phyloP scores from a whole-genome alignment of 2,797 vertebrate species.

The Petrocephalus sullivani region DNA sequence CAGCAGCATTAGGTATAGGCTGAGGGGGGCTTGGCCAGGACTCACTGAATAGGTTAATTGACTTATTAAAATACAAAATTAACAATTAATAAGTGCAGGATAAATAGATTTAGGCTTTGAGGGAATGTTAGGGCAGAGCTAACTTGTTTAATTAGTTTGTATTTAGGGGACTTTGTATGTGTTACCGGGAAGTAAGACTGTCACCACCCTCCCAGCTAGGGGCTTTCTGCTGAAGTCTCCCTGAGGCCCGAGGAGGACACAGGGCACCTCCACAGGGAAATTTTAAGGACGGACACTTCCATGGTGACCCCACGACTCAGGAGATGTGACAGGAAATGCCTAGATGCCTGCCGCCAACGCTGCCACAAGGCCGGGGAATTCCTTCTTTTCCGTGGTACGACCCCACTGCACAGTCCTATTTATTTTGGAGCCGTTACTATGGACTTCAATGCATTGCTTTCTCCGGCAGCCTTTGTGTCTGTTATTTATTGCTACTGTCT shows the following conservation, averaged over 20 bases:
- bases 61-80: constrained; percentile 16
- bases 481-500: neutral
- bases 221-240: neutral
- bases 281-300: too few relatives aligned
- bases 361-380: neutral
- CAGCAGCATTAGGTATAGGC: neutral
- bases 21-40: neutral
- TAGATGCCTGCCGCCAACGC: neutral
- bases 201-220: neutral
- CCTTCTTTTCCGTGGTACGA: neutral
- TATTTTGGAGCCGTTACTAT: neutral
- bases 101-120: constrained; percentile 13
- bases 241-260: neutral
- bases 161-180: neutral
- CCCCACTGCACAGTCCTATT: neutral
- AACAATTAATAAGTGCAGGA: constrained; percentile 15
- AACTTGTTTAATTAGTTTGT: constrained; percentile 5
- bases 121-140: neutral
- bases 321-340: neutral
- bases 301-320: neutral
- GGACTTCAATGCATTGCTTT: neutral
- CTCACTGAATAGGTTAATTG: constrained; percentile 14
- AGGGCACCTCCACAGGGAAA: too few relatives aligned
- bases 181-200: neutral
- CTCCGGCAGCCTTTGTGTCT: neutral